These are phyloP conservation scores for Oryzias dopingdopingensis DNA, from an alignment of 2,797 vertebrate species.

Conservation along the genomic window DNA sequence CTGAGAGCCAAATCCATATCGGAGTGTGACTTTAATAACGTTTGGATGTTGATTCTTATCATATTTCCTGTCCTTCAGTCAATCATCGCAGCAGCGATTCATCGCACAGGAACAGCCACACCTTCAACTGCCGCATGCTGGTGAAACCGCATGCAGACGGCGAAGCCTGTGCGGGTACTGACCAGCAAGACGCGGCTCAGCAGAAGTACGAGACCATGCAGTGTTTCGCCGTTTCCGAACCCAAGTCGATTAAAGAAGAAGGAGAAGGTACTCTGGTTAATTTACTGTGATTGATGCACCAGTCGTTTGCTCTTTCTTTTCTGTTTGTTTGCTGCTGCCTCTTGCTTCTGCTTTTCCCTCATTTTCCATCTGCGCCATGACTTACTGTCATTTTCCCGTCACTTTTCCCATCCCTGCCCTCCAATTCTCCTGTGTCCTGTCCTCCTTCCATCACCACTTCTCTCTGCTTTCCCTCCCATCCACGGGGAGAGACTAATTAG, in stretches of 20 bases:
- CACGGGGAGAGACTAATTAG: constrained; percentile 66
- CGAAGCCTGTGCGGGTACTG: constrained; percentile 75
- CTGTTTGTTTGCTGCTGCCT: neutral
- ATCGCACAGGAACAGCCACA: constrained; percentile 92
- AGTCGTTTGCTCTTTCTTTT: neutral
- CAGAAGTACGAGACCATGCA: constrained; percentile 99
- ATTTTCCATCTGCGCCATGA: constrained; percentile 18
- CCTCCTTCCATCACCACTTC: constrained; percentile 58
- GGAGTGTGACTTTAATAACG: too few relatives aligned
- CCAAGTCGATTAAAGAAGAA: constrained; percentile 95
- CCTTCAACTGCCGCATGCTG: constrained; percentile 95
- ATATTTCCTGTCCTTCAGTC: constrained; percentile 69
- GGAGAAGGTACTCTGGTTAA: constrained; percentile 84
- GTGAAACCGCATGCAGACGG: constrained; percentile 86
- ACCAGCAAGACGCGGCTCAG: constrained; percentile 83
- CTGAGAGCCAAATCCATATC: too few relatives aligned
- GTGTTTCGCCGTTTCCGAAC: constrained; percentile 97
- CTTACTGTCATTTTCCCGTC: constrained; percentile 39
- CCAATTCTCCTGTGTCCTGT: constrained; percentile 57
- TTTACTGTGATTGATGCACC: neutral
- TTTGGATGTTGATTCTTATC: neutral
- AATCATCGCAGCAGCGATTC: constrained; percentile 83
- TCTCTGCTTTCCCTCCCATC: constrained; percentile 43
- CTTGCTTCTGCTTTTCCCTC: neutral
- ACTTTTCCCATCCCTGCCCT: constrained; percentile 37